Evolutionary conservation across 2,888 invertebrate genomes (phyloP).

Genomic region (Cerastoderma edule): DNA sequence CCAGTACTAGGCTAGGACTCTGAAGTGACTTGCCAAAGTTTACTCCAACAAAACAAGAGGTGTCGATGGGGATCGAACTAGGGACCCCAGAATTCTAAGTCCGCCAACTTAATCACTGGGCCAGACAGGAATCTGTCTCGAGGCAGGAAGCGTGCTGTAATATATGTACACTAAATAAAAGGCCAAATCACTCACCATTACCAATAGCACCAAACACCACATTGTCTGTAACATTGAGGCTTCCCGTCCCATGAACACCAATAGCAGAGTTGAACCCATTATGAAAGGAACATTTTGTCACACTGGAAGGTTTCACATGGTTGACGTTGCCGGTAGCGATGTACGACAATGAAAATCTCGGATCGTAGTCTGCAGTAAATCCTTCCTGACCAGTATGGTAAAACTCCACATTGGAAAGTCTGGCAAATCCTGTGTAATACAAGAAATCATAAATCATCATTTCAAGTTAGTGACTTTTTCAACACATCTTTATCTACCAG

Average conservation of each 20-base stretch:
- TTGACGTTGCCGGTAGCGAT: conserved; percentile 70
- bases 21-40: too few relatives aligned
- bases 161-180: too few relatives aligned
- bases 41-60: too few relatives aligned
- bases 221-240: conserved; percentile 74
- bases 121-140: too few relatives aligned
- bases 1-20: too few relatives aligned
- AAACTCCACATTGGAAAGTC: conserved; percentile 78
- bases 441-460: too few relatives aligned
- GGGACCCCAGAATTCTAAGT: too few relatives aligned
- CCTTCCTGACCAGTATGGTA: conserved; percentile 79
- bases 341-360: conserved; percentile 75
- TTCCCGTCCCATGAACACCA: conserved; percentile 71
- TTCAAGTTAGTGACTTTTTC: too few relatives aligned
- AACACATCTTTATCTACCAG: too few relatives aligned
- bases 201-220: conserved; percentile 76
- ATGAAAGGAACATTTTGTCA: conserved; percentile 75
- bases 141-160: too few relatives aligned
- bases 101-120: too few relatives aligned
- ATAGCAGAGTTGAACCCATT: conserved; percentile 78
- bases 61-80: too few relatives aligned
- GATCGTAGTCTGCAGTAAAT: conserved; percentile 72
- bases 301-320: conserved; percentile 70
- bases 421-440: conserved; percentile 77
- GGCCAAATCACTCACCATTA: conserved; percentile 60